Conservation (phyloP, 2,888 invertebrate genomes). For the Leptopilina drosophilae region DNA sequence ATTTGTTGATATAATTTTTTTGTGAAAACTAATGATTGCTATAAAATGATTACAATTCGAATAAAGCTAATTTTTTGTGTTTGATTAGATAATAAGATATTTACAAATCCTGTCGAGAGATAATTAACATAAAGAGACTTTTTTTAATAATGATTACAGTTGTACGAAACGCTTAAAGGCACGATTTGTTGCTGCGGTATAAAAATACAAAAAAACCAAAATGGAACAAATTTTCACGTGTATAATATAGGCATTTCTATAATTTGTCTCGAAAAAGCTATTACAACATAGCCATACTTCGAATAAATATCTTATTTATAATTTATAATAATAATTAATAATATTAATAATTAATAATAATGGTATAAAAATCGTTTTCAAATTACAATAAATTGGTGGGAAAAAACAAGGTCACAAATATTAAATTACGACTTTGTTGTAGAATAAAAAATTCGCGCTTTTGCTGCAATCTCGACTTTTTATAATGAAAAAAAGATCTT, state of each 20-base stretch:
- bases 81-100: slow-evolving; percentile 13
- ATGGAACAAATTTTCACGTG: slow-evolving; percentile 23
- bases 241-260: slow-evolving; percentile 44
- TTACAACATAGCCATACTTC: slow-evolving; percentile 58
- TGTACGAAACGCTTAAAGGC: slow-evolving; percentile 66
- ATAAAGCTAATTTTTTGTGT: slow-evolving; percentile 28
- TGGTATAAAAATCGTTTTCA: slow-evolving; percentile 42
- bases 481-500: not conserved
- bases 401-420: slow-evolving; percentile 51
- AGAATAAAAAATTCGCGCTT: slow-evolving; percentile 2
- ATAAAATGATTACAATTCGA: slow-evolving; percentile 32
- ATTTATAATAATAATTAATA: slow-evolving; percentile 4
- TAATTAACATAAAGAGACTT: slow-evolving; percentile 19
- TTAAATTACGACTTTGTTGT: slow-evolving; percentile 36
- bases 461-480: not conserved
- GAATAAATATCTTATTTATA: slow-evolving; percentile 44
- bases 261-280: slow-evolving; percentile 53
- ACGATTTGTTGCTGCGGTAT: slow-evolving; percentile 68
- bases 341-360: slow-evolving; percentile 20
- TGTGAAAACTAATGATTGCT: slow-evolving; percentile 19
- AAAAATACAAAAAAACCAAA: slow-evolving; percentile 66
- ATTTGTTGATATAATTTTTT: slow-evolving; percentile 27
- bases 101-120: slow-evolving; percentile 34
- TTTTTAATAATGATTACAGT: slow-evolving; percentile 37
- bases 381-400: slow-evolving; percentile 50